These are phyloP conservation scores for Oreocharis arfaki DNA, from an alignment of 2,113 vertebrate species.

Conservation along the genomic window DNA sequence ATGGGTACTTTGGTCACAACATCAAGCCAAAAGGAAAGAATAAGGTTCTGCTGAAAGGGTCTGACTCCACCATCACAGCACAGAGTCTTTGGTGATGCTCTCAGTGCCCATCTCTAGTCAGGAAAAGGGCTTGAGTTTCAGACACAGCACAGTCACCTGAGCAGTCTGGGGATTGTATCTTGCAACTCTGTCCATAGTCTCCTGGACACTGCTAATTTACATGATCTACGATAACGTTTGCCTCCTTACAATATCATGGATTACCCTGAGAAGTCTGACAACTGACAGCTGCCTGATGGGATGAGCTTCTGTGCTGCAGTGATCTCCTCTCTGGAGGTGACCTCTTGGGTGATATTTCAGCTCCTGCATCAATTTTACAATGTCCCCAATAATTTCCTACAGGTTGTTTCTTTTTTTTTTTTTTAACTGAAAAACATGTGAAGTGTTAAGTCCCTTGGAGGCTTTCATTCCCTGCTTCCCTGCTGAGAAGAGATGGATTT, in stretches of 20 bases:
- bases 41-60: rapidly evolving
- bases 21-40: background rate
- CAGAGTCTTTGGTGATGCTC: background rate
- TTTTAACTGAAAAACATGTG: background rate
- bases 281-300: background rate
- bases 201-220: background rate
- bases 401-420: background rate
- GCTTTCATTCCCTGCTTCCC: background rate
- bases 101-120: background rate
- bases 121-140: background rate
- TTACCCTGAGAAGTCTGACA: background rate
- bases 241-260: background rate
- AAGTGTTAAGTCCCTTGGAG: background rate
- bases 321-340: background rate
- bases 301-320: background rate
- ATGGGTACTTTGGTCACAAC: background rate
- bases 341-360: background rate
- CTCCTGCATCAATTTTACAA: background rate
- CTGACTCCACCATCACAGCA: background rate
- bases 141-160: background rate
- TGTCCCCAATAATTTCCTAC: background rate
- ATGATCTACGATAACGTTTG: rapidly evolving
- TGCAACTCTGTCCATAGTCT: background rate
- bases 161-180: background rate
- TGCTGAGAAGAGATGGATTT: background rate